Conservation (phyloP, 2,888 invertebrate species). For the Scrobipalpa atriplicella region DNA sequence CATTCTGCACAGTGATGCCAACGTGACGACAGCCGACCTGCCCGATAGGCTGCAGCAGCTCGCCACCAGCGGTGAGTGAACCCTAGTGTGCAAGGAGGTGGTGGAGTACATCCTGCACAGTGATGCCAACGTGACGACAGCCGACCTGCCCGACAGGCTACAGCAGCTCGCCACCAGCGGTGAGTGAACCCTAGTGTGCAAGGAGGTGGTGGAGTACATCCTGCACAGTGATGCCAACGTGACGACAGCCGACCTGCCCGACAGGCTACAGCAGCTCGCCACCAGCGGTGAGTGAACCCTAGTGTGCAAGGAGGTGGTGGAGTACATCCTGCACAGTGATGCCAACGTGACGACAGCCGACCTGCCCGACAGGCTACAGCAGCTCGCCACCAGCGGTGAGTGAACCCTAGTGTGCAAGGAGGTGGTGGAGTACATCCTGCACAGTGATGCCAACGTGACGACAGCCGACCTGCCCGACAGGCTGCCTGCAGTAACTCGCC, state of each 20-base stretch:
- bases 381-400: constrained; percentile 1
- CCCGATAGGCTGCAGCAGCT: constrained; percentile 89
- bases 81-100: constrained; percentile 85
- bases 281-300: neutral
- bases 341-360: constrained; percentile 89
- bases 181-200: constrained; percentile 54
- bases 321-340: constrained; percentile 90
- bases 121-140: constrained; percentile 87
- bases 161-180: constrained; percentile 55
- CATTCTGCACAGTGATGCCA: constrained; percentile 88
- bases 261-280: constrained; percentile 40
- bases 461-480: no score
- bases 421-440: no score
- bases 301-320: constrained; percentile 88
- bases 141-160: constrained; percentile 89
- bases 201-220: constrained; percentile 93
- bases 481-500: neutral
- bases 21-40: constrained; percentile 89
- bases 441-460: no score
- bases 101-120: constrained; percentile 90
- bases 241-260: constrained; percentile 90
- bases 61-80: constrained; percentile 74
- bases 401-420: no score
- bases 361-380: constrained; percentile 83
- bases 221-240: constrained; percentile 87